Conservation (phyloP, 2,797 vertebrate species). For the Paramormyrops hopkinsi region DNA sequence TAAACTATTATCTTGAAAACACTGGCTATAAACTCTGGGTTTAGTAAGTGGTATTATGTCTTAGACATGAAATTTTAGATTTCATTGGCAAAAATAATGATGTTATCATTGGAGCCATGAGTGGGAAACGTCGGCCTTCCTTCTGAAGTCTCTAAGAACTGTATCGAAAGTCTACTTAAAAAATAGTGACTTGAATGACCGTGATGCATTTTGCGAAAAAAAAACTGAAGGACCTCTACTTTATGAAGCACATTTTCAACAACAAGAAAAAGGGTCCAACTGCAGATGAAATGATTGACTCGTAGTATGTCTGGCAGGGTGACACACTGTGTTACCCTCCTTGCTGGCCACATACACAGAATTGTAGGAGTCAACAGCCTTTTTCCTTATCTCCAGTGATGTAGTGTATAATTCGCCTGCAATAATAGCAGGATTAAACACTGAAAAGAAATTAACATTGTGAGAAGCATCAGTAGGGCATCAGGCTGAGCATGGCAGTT, state of each 20-base stretch:
- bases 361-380: background rate
- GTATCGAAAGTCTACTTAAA: constrained; percentile 10
- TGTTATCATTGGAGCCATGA: constrained; percentile 31
- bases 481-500: constrained; percentile 14
- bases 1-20: constrained; percentile 45
- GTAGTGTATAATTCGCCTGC: constrained; percentile 4
- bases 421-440: constrained; percentile 17
- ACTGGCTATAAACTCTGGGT: constrained; percentile 36
- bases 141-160: constrained; percentile 30
- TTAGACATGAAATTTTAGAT: constrained; percentile 36
- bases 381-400: constrained; percentile 8
- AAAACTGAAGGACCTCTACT: constrained; percentile 20
- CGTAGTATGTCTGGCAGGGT: background rate
- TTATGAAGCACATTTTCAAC: constrained; percentile 18
- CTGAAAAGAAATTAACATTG: constrained; percentile 20
- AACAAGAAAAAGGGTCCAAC: constrained; percentile 13
- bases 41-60: constrained; percentile 36
- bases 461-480: background rate
- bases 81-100: constrained; percentile 41
- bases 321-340: background rate
- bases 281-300: background rate
- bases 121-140: constrained; percentile 29
- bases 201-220: background rate
- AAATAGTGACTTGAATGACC: background rate
- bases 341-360: background rate